Evolutionary conservation across 2,888 invertebrate species (phyloP), one percentile per base, ranked within the genome.

Genomic region (Antitype chi): DNA sequence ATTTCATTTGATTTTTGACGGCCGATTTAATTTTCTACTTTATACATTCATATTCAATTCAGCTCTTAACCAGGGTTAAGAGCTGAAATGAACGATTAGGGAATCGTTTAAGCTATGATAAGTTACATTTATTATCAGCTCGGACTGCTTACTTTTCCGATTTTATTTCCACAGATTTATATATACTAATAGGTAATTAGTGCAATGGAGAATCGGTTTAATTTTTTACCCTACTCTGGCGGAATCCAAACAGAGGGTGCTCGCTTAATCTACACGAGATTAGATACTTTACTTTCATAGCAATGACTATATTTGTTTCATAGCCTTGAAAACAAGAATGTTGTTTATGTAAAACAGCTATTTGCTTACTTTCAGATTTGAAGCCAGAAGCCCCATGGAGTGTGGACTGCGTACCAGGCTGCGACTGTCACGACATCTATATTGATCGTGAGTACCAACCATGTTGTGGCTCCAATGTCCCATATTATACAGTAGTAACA

Each of bases 371-470:
- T 88, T 49, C 85, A 94, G 94, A 88, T 88, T 72, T 88, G n/a
- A 87, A 80, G 55, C 87, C 88, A 6, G 87, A 87, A 20, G 68
- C 75, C 3, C 84, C 90, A 11, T 86, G 85, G 73, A 79, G 78
- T 55, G 84, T 78, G 4, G 88, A 84, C 25, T 93, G 92, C 73
- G 87, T 89, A 4, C 92, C 94, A 32, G 95, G 94, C 8, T 93
- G 94, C 63, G 95, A 95, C 53, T 93, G 93, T 74, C 91, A 93
- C 64, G 86, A 87, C 67, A 78, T 94, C 23, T 81, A 87, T 55
- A 78, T 93, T 64, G 89, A 90, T 43, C 87, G 95, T 95, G 86
- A 89, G 92, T 89, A 47, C 59, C 5, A 74, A 60, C n/a, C 6
- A 59, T 52, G 25, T 28, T 25, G 8, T 57, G 13, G 4, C 8